Conservation (phyloP, 2,888 invertebrate genomes). For the Pogonocherus hispidulus region DNA sequence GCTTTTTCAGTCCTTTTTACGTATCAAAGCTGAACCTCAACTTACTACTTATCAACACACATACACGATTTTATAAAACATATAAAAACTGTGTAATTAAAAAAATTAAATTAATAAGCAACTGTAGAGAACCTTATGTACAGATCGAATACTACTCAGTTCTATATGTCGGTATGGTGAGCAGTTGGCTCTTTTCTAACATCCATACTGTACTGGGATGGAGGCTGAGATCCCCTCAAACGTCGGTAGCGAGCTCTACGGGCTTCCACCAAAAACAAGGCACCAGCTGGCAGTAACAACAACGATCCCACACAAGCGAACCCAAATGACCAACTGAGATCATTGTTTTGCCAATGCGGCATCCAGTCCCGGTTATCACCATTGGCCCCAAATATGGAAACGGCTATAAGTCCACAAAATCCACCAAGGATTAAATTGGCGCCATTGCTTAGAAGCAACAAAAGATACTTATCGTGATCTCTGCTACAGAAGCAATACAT, state of each 20-base stretch:
- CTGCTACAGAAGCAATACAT: slow-evolving; percentile 82
- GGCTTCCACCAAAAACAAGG: slow-evolving; percentile 87
- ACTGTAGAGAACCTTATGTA: not conserved
- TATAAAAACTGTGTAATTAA: slow-evolving; percentile 13
- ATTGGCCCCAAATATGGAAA: slow-evolving; percentile 89
- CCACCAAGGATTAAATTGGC: slow-evolving; percentile 81
- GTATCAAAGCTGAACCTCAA: too few relatives aligned
- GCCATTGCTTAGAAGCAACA: slow-evolving; percentile 82
- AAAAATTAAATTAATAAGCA: slow-evolving; percentile 15
- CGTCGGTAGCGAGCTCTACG: slow-evolving; percentile 82
- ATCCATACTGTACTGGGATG: slow-evolving; percentile 77
- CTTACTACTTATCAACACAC: too few relatives aligned
- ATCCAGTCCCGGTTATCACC: slow-evolving; percentile 96
- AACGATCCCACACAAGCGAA: slow-evolving; percentile 86
- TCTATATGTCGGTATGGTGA: slow-evolving; percentile 78
- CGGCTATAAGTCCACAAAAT: slow-evolving; percentile 85
- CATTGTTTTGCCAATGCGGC: slow-evolving; percentile 96
- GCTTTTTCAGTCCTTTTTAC: too few relatives aligned
- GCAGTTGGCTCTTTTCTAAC: slow-evolving; percentile 74
- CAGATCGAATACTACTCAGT: not conserved
- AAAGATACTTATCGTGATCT: slow-evolving; percentile 82
- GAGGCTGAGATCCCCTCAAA: slow-evolving; percentile 78
- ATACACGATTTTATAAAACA: too few relatives aligned
- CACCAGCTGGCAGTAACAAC: slow-evolving; percentile 81
- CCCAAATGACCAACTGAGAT: slow-evolving; percentile 94